phyloP scores from a whole-genome alignment of 1,140 invertebrate genomes.

The Akabosia matsudoensis region DNA sequence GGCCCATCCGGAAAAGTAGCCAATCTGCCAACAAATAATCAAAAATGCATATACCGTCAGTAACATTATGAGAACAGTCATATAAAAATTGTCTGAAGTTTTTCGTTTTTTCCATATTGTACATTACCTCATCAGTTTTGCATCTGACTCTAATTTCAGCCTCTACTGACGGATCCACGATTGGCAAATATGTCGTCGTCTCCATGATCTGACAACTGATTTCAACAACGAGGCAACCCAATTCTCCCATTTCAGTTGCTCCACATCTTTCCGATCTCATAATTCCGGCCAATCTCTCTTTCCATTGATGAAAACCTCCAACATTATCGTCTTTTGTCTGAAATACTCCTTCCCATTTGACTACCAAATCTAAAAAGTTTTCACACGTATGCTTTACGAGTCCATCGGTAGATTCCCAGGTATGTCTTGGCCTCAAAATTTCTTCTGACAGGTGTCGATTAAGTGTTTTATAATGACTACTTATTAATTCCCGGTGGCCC shows the following conservation, averaged over 20 bases:
- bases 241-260: neutral
- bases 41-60: too few species aligned
- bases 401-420: neutral
- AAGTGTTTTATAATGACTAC: slow-evolving; percentile 13
- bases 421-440: neutral
- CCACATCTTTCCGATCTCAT: neutral
- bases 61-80: neutral
- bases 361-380: neutral
- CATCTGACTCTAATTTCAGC: slow-evolving; percentile 35
- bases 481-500: slow-evolving; percentile 20
- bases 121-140: slow-evolving; percentile 30
- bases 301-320: neutral
- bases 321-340: slow-evolving; percentile 5
- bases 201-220: slow-evolving; percentile 20
- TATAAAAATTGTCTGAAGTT: slow-evolving; percentile 22
- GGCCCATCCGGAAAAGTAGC: neutral
- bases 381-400: neutral
- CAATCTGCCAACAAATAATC: slow-evolving; percentile 6
- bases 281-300: too few species aligned
- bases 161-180: slow-evolving; percentile 45
- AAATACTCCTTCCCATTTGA: neutral
- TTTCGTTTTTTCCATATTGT: slow-evolving; percentile 33
- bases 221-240: slow-evolving; percentile 30
- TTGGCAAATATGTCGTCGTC: slow-evolving; percentile 24
- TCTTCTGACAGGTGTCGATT: slow-evolving; percentile 23